Base-by-base conservation (phyloP, 2,113 vertebrate species). In the Ophiodon elongatus region DNA sequence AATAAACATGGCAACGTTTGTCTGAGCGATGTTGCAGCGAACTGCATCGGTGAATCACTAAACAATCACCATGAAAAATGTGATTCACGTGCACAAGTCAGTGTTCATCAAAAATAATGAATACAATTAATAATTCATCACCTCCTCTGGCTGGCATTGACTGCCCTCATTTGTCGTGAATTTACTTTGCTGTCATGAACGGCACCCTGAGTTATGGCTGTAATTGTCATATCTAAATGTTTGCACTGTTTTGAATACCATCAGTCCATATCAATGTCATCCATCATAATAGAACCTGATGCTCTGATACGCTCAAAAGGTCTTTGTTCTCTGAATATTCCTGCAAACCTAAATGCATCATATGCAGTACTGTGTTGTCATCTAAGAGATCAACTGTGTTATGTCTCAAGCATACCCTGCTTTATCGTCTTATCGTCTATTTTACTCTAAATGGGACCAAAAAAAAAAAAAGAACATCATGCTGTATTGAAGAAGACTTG, bases 121-220 rank as follows among this genome's bases (percentile, higher is more conserved):
- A 66, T n/a, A 57, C 25, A 35, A 80, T 90, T 80, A 79, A 87
- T 73, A 79, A 85, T 81, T 79, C 35, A 89, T 88, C 57, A 75
- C 19, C 43, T 50, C 74, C 64, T 52, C 50, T 21, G 25, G 21
- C 63, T 60, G n/a, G 35, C 47, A 13, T 21, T 43, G 65, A 35
- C 65, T 69, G 39, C 62, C 74, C 17, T 78, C 54, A 45, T 79
- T 52, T 45, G 56, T 67, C 70, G 54, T 71, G 54, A 76, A 72
- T 25, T 50, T 21, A 62, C 27, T 47, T 47, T 70, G 50, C 80
- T 33, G 62, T 73, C 76, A 56, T 39, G 35, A 45, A 15, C 8
- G 19, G 56, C 21, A 3, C 70, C 33, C 64, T 90, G 72, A 89
- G 62, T 90, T 85, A 88, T 88, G 64, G 67, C 68, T 88, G 37